Base-by-base conservation (phyloP, 2,888 invertebrate species). In the Temnothorax ravouxi region DNA sequence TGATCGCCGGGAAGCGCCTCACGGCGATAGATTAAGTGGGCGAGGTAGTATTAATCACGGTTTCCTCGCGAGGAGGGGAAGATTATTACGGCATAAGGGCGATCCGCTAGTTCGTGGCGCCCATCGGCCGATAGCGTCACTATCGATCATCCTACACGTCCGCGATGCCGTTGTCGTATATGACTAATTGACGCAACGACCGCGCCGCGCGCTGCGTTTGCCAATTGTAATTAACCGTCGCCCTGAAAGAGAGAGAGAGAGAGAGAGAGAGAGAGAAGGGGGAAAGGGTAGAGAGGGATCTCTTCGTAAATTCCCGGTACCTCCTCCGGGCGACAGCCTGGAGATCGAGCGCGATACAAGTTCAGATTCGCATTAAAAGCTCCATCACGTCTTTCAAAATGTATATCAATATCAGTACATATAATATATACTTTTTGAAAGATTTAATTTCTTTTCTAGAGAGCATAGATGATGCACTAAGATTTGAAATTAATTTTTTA, bases 181-280 rank as follows among this genome's bases (percentile, higher is more conserved):
- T 92, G 91, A 93, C 92, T 93, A 92, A 93, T 92, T 92, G 90
- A 90, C 84, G 77, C 86, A 84, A 86, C 85, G 88, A 90, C 88
- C 89, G 88, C 83, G 84, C 83, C 88, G 79, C 79, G 79, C 79
- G 21, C 47, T 86, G 83, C 89, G 87, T 89, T 90, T 89, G 90
- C 90, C 90, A 90, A 90, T 90, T 89, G 88, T 90, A 90, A 90
- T 90, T 90, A 90, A 89, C 83, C 81, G 85, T 88, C 86, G 90
- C 86, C 76, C 44, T 66, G 79, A 87, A 85, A 71, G 81, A 44
- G 89, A 88, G 91, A 74, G 11, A 47, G 21, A 75, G 21, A 34
- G 34, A 62, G 52, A 84, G 82, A 29, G 81, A 86, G 86, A 71
- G 81, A 44, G 89, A 88, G 91, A 74, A 83, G 82, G 82, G 83